phyloP scores from a whole-genome alignment of 1,140 invertebrate species.

The Caerostris darwini region DNA sequence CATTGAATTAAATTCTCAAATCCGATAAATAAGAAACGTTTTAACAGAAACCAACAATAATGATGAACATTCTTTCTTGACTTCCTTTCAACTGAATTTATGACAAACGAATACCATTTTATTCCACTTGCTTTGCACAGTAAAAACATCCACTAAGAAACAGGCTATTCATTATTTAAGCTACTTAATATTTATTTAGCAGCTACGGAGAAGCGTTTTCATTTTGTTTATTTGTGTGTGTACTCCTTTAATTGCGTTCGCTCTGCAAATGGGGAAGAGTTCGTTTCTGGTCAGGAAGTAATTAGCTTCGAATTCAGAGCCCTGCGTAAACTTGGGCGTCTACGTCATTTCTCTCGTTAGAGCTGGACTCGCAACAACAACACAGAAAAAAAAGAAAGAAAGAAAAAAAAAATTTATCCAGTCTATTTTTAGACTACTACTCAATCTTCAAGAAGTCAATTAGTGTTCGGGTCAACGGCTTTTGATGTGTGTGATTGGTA shows the following conservation, averaged over 20 bases:
- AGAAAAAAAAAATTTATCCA: too few relatives aligned
- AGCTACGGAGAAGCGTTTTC: background rate
- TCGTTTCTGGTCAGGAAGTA: background rate
- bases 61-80: background rate
- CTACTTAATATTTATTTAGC: background rate
- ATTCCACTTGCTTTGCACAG: background rate
- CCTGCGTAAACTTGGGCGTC: background rate
- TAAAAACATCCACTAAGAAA: background rate
- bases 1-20: too few relatives aligned
- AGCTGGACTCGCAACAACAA: background rate
- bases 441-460: slow-evolving; percentile 13
- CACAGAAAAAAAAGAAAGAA: background rate
- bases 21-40: too few relatives aligned
- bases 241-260: background rate
- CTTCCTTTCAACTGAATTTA: background rate
- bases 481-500: background rate
- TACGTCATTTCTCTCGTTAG: slow-evolving; percentile 6
- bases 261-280: background rate
- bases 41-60: background rate
- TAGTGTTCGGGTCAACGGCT: background rate
- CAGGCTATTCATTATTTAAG: background rate
- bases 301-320: background rate
- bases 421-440: background rate
- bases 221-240: slow-evolving; percentile 7
- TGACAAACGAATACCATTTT: background rate